These are phyloP conservation scores for Danio tinwini DNA, from an alignment of 2,797 vertebrate species.

Conservation along the genomic window DNA sequence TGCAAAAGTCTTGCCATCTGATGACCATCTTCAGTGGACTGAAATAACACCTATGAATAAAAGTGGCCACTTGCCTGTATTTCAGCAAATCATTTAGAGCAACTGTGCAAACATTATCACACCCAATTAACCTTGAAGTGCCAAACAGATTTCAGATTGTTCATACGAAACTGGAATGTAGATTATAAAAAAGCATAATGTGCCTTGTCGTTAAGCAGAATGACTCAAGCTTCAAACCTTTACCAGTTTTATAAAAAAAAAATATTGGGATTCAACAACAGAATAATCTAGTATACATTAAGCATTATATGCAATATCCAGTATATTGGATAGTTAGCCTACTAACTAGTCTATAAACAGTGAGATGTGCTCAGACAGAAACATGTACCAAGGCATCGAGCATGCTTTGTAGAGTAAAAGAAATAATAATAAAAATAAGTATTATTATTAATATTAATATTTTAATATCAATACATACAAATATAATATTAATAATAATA, in stretches of 20 bases:
- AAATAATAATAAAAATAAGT: no score
- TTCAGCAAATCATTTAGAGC: background rate
- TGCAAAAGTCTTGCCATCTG: background rate
- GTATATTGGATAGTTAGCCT: no score
- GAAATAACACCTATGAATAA: background rate
- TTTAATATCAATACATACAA: no score
- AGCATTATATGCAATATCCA: no score
- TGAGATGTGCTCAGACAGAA: no score
- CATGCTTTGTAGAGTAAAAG: no score
- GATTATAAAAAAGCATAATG: background rate
- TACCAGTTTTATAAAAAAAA: background rate
- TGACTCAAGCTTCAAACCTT: background rate
- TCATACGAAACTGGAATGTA: background rate
- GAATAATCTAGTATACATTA: no score
- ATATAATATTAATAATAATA: no score
- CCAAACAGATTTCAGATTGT: background rate
- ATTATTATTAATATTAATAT: no score
- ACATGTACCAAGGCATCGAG: no score
- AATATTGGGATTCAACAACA: no score
- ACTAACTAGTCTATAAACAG: no score
- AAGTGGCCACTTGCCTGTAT: background rate
- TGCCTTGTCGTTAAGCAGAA: background rate
- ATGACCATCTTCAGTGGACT: constrained; percentile 2
- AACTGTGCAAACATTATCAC: background rate
- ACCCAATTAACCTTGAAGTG: background rate